Base-by-base conservation (phyloP, 2,888 invertebrate species). In the Trachelus troglodyta region DNA sequence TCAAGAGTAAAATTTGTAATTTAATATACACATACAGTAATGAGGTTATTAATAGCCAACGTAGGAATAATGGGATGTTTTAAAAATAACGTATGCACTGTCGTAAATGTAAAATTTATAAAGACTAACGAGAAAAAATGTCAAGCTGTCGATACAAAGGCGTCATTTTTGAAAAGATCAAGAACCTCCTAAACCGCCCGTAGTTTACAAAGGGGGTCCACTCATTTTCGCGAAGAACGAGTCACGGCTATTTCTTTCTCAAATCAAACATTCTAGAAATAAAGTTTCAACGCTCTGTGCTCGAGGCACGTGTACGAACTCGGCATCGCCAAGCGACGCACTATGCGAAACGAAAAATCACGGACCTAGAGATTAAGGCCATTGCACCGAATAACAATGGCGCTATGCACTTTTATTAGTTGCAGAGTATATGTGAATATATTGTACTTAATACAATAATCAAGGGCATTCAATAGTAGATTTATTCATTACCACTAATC, bases 211-310 rank as follows among this genome's bases (percentile, higher is more conserved):
- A 82, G 82, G 80, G 79, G 78, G 81, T 79, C 80, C 80, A 71
- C 69, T 34, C 75, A 73, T 71, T 78, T 75, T 80, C 79, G 76
- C 79, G 76, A 76, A 79, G 71, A 79, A 76, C 84, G 83, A 87
- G 86, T 85, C 86, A 84, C 83, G 84, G 89, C 89, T 90, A 88
- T 89, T 90, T 89, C 86, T 89, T 89, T 90, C 88, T 85, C 85
- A 87, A 89, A 87, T 88, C 88, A 90, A 90, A 90, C 90, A 90
- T 88, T 89, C 90, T 89, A 88, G 89, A 91, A 91, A 91, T 90
- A 91, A 91, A 91, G 87, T 89, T 89, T 88, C 85, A 80, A 83
- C 79, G 79, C 77, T 73, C 78, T 68, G 56, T 74, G 33, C 83
- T 80, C 84, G 81, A 82, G 82, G 83, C 82, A 79, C 79, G 74